These are phyloP conservation scores for Conchocele bisecta DNA, from an alignment of 2,888 invertebrate genomes.

Conservation along the genomic window DNA sequence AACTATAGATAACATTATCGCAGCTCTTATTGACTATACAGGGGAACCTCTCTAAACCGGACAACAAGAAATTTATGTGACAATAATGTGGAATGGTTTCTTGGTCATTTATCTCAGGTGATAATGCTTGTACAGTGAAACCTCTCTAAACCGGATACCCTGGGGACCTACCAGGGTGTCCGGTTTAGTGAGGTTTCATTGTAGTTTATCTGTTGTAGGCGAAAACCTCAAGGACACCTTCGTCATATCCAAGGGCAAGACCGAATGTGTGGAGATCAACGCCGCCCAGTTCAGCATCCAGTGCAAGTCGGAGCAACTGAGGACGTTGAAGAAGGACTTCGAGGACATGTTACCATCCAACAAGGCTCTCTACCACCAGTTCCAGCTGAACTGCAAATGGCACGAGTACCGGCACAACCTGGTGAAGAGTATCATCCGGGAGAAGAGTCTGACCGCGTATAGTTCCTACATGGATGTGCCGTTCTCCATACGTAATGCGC, in stretches of 20 bases:
- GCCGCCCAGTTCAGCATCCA: conserved; percentile 62
- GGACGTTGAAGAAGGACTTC: conserved; percentile 49
- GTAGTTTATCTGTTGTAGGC: too few species aligned
- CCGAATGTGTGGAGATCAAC: conserved; percentile 62
- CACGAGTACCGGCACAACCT: conserved; percentile 62
- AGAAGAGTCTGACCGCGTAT: conserved; percentile 9
- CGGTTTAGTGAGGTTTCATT: too few species aligned
- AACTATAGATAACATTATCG: too few species aligned
- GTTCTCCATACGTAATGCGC: conserved; percentile 39
- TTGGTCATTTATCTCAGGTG: too few species aligned
- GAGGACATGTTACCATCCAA: conserved; percentile 58
- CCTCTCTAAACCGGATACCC: too few species aligned
- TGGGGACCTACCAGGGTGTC: too few species aligned
- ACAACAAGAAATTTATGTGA: too few species aligned
- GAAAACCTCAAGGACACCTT: conserved; percentile 66
- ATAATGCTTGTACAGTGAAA: too few species aligned
- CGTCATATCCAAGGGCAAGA: conserved; percentile 64
- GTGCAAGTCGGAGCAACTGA: conserved; percentile 58
- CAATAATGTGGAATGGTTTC: too few species aligned
- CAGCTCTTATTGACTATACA: too few species aligned
- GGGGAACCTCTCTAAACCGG: too few species aligned
- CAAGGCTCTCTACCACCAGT: conserved; percentile 52
- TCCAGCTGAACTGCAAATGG: conserved; percentile 63
- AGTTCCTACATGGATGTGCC: conserved; percentile 60
- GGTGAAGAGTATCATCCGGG: conserved; percentile 54